Evolutionary conservation across 2,888 invertebrate genomes (phyloP).

Genomic region (Dermolepida albohirtum): DNA sequence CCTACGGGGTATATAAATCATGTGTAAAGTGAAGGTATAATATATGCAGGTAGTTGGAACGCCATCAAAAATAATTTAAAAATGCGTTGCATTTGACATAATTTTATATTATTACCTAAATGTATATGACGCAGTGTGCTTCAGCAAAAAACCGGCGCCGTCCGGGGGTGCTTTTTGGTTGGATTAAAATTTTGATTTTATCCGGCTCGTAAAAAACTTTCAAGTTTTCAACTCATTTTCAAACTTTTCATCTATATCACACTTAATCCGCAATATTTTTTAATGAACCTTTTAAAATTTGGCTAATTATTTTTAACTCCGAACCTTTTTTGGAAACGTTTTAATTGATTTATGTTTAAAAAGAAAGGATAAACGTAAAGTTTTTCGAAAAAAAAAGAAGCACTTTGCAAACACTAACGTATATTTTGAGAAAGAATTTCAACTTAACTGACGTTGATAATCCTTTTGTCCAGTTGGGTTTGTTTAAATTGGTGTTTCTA

Average conservation of each 20-base stretch:
- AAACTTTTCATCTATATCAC: constrained; percentile 50
- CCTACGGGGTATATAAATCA: constrained; percentile 25
- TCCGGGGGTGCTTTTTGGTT: constrained; percentile 36
- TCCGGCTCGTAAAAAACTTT: constrained; percentile 45
- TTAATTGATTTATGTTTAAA: constrained; percentile 43
- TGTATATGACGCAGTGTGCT: constrained; percentile 35
- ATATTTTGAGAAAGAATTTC: constrained; percentile 14
- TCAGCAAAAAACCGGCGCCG: constrained; percentile 7
- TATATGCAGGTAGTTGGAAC: constrained; percentile 32
- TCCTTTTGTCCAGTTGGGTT: not conserved
- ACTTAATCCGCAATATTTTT: constrained; percentile 51
- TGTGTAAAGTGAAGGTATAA: constrained; percentile 22
- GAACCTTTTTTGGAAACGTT: constrained; percentile 41
- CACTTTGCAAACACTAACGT: not conserved
- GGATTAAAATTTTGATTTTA: constrained; percentile 49
- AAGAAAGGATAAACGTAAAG: constrained; percentile 27
- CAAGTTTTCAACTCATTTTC: constrained; percentile 49
- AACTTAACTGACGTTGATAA: constrained; percentile 2
- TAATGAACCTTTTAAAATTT: constrained; percentile 52
- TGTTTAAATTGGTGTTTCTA: no score
- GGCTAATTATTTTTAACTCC: constrained; percentile 48
- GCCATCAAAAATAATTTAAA: constrained; percentile 34
- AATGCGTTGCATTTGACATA: constrained; percentile 44
- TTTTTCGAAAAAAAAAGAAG: constrained; percentile 10
- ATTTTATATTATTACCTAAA: constrained; percentile 41